Conservation (phyloP, 1,140 invertebrate genomes). For the Cylas formicarius region DNA sequence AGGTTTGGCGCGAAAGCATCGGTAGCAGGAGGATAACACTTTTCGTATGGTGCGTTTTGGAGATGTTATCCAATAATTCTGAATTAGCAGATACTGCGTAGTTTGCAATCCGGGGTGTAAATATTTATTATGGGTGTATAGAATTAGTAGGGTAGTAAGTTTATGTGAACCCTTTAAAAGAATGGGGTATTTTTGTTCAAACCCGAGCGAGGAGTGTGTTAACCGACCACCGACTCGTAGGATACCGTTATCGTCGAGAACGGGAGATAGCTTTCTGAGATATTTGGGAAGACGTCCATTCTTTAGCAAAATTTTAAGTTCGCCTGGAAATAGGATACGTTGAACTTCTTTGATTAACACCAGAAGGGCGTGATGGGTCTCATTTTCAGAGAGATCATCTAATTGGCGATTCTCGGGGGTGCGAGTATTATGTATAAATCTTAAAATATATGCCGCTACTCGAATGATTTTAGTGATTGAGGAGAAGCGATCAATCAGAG, state of each 20-base stretch:
- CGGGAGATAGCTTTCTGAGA: constrained; percentile 28
- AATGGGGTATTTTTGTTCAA: constrained; percentile 11
- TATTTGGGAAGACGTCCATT: background rate
- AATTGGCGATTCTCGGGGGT: no score
- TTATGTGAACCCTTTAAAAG: constrained; percentile 4
- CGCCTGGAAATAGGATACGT: background rate
- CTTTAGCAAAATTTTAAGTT: background rate
- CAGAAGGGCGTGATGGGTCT: background rate
- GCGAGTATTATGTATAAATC: no score
- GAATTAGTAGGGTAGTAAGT: constrained; percentile 6
- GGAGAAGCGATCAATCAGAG: no score
- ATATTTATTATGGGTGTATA: constrained; percentile 1
- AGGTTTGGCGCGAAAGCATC: constrained; percentile 5
- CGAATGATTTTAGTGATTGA: no score
- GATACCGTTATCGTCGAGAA: constrained; percentile 37
- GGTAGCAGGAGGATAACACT: constrained; percentile 7
- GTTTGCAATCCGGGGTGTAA: constrained; percentile 9
- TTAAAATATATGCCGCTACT: no score
- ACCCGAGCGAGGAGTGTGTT: constrained; percentile 15
- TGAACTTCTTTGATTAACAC: background rate
- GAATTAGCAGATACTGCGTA: constrained; percentile 6
- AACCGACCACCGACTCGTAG: constrained; percentile 36
- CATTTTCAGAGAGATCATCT: background rate
- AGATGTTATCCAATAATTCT: constrained; percentile 11
- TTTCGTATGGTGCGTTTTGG: constrained; percentile 2